Base-by-base conservation (phyloP, 2,888 invertebrate species). In the Euclidia mi region DNA sequence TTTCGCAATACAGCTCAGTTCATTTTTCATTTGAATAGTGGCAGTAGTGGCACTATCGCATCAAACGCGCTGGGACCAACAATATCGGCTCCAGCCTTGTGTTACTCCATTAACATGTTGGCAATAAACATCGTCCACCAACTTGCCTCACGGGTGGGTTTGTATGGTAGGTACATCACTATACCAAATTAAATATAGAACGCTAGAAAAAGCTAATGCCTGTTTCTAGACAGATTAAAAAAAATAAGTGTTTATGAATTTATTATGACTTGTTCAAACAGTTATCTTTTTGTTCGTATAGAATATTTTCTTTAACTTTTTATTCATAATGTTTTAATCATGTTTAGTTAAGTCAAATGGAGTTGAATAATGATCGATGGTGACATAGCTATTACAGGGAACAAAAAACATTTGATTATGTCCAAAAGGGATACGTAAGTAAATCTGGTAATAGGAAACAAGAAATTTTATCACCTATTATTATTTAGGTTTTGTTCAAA, bases 91-190 rank as follows among this genome's bases (percentile, higher is more conserved):
- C 35, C 25, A 37, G 35, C 28, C n/a, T 29, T 17, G 14, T 34
- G 32, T 35, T 37, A 50, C 64, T 65, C 68, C 47, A 70, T 65
- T 70, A 71, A 46, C 52, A 65, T 61, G 45, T 35, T 48, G 34
- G 56, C 68, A 68, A 71, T 71, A 71, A 61, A 71, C 65, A 65
- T 65, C 56, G 25, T 61, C 28, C 58, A 61, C 52, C 63, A 55
- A 53, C 35, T 47, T 28, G n/a, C 29, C 46, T 15, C 55, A 38
- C 50, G 40, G 55, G 17, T 28, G 43, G 32, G 46, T 71, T 65
- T 53, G 48, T n/a, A n/a, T n/a, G n/a, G n/a, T n/a, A n/a, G n/a
- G n/a, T 38, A 60, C 50, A 55, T 25, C 29, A 65, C 57, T 48
- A 34, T 20, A 56, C 53, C 51, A 61, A 61, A 68, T 71, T 56